Evolutionary conservation across 1,140 invertebrate genomes (phyloP).

Genomic region (Stratiolaelaps scimitus): DNA sequence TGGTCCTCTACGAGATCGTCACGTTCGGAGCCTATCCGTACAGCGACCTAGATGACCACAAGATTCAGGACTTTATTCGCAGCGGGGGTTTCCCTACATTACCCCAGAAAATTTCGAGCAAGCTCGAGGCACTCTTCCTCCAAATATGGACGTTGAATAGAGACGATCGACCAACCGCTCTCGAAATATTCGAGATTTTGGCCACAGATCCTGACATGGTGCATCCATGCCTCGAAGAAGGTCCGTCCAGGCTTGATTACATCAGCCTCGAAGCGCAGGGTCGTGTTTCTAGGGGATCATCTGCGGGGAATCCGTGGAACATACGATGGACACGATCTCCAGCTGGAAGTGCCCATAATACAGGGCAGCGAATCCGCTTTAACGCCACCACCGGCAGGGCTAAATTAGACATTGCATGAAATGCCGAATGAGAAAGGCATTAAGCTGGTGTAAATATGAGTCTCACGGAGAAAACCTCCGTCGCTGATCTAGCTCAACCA

Average conservation of each 20-base stretch:
- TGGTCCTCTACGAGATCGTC: constrained; percentile 67
- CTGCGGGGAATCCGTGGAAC: too few species aligned
- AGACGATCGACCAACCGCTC: constrained; percentile 56
- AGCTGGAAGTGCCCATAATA: too few species aligned
- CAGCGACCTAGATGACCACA: constrained; percentile 65
- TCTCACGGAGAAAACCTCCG: too few species aligned
- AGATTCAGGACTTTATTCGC: constrained; percentile 68
- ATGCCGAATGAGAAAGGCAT: too few species aligned
- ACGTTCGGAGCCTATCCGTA: constrained; percentile 78
- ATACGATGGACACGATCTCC: too few species aligned
- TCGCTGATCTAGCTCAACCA: too few species aligned
- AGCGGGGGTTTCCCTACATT: constrained; percentile 55
- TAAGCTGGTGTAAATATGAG: too few species aligned
- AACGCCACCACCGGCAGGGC: too few species aligned
- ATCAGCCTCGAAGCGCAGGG: too few species aligned
- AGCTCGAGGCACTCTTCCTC: constrained; percentile 48
- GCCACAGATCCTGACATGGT: constrained; percentile 61
- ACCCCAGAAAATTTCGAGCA: constrained; percentile 51
- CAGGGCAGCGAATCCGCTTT: too few species aligned
- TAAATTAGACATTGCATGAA: too few species aligned
- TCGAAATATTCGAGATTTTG: constrained; percentile 63
- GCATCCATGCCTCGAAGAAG: constrained; percentile 56
- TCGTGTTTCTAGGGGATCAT: too few species aligned
- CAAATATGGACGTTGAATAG: constrained; percentile 61
- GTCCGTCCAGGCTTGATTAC: not conserved